Percentiles rank a stretch among this genome's conserved stretches.
Conservation (phyloP, 2,113 vertebrate genomes). For the Phyllostomus hastatus region DNA sequence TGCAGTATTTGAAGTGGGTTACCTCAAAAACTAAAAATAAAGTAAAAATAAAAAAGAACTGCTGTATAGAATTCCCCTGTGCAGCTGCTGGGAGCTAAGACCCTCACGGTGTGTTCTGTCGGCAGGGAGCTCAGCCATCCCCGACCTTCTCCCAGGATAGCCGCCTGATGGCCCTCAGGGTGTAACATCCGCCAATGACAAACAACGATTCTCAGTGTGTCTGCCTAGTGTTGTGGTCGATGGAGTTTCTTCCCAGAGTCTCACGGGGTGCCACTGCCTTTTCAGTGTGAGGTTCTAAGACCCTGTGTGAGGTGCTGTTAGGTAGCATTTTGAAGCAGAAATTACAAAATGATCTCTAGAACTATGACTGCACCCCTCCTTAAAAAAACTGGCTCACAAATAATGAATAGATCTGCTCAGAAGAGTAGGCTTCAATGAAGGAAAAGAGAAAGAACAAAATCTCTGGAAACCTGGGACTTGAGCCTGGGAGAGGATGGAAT, state of each 20-base stretch:
- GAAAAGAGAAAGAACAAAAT: not conserved
- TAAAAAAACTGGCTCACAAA: not conserved
- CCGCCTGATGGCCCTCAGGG: not conserved
- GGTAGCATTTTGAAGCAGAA: not conserved
- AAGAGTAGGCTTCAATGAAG: not conserved
- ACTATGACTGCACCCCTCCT: not conserved
- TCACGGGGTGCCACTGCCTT: not conserved
- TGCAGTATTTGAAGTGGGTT: not conserved
- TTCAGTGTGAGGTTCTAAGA: not conserved
- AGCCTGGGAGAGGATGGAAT: not conserved
- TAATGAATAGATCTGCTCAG: not conserved
- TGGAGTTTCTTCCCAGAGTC: not conserved
- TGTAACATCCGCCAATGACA: not conserved
- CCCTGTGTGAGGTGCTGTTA: not conserved
- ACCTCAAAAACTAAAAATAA: too few species aligned
- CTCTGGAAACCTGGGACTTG: not conserved
- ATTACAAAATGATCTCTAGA: not conserved
- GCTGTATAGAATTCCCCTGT: not conserved
- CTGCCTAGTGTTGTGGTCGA: not conserved
- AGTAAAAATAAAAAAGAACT: too few species aligned
- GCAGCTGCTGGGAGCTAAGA: not conserved
- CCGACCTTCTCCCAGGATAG: not conserved
- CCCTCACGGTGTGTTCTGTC: fast-evolving
- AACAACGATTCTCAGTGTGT: not conserved
- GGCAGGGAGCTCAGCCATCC: fast-evolving